Evolutionary conservation across 2,113 vertebrate genomes (phyloP), one percentile per base, ranked within the genome.

Genomic region (Xenopus borealis): DNA sequence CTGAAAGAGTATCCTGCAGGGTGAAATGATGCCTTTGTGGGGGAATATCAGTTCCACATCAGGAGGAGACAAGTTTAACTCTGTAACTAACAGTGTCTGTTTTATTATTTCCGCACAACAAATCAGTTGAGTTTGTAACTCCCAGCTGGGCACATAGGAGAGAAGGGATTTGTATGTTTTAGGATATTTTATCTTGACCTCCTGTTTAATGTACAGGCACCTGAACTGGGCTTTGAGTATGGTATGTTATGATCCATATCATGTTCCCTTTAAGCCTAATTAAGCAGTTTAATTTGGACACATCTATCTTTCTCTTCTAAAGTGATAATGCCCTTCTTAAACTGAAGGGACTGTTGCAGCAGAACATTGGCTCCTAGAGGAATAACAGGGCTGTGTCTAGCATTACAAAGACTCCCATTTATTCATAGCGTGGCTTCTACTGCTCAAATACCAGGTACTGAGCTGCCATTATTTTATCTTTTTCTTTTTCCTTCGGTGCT

Each of bases 111-210:
- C 71, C 79, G 80, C 72, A 88, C 85, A 88, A 83, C 86, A 81
- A 83, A 81, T 85, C 88, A 90, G 89, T 89, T 90, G 86, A 91
- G 83, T 83, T 83, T 77, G 69, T 85, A 78, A 84, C 78, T 81
- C 47, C 40, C 62, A 74, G 79, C 66, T 71, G 75, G 73, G 70
- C 45, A 65, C 66, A 61, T 52, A 61, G 82, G 18, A 85, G 79
- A 86, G 81, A 89, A 89, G 85, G 83, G n/a, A 33, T 83, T 84
- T 85, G 78, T 83, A 82, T 84, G 63, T 68, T 76, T 44, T 61
- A 46, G 62, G 79, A 61, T 68, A 73, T 66, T 61, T 53, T 30
- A 71, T 70, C 53, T 40, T 69, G 66, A 71, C 66, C 72, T 58
- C 72, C 50, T 69, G 30, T 63, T 44, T 68, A 18, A 66, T 57